These are phyloP conservation scores for Collichthys lucidus DNA, from an alignment of 2,113 vertebrate species.

Conservation along the genomic window DNA sequence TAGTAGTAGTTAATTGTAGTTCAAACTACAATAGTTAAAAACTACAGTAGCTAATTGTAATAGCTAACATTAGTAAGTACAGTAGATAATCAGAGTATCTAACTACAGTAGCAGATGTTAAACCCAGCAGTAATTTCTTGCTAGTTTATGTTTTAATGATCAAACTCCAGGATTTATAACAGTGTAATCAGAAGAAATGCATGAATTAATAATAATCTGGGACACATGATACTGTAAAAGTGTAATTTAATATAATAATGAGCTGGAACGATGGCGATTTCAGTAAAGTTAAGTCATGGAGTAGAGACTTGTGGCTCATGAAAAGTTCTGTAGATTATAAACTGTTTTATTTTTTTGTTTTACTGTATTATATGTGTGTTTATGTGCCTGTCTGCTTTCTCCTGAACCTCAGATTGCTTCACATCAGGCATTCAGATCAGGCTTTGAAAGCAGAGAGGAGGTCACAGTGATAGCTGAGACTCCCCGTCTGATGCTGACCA, in stretches of 20 bases:
- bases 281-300: neutral
- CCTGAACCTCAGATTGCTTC: neutral
- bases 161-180: neutral
- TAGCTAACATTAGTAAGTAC: no score
- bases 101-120: neutral
- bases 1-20: neutral
- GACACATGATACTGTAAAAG: neutral
- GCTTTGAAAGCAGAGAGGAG: constrained; percentile 6
- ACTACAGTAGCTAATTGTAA: no score
- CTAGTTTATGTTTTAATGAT: no score
- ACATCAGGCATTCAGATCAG: constrained; percentile 22
- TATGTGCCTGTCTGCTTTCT: neutral
- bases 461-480: constrained; percentile 30
- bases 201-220: neutral
- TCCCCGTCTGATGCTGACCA: constrained; percentile 53
- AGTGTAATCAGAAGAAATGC: neutral
- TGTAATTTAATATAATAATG: no score
- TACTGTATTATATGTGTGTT: neutral
- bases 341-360: neutral
- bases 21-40: no score
- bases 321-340: neutral
- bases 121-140: no score
- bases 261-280: no score
- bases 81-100: neutral
- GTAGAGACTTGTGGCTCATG: neutral